phyloP scores from a whole-genome alignment of 1,140 invertebrate genomes.

The Spodoptera litura region DNA sequence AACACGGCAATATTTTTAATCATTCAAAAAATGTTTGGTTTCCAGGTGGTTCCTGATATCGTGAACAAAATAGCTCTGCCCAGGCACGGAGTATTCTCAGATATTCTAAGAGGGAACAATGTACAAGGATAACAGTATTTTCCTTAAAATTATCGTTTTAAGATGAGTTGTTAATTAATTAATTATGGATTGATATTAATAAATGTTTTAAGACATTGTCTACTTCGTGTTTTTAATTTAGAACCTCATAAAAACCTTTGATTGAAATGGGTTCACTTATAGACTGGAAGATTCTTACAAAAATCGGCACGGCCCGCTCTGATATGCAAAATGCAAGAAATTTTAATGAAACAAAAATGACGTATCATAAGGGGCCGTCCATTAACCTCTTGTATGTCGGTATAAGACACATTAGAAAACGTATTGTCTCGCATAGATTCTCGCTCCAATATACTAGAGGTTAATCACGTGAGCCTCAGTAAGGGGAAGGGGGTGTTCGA shows the following conservation, averaged over 20 bases:
- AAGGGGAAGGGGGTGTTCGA: too few relatives aligned
- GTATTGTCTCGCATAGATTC: too few relatives aligned
- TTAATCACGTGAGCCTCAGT: too few relatives aligned
- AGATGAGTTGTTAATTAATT: slow-evolving; percentile 13
- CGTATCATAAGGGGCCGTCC: too few relatives aligned
- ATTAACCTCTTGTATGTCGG: too few relatives aligned
- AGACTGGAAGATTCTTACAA: neutral
- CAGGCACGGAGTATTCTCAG: slow-evolving; percentile 65
- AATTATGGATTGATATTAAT: slow-evolving; percentile 25
- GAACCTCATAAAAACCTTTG: too few relatives aligned
- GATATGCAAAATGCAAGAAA: too few relatives aligned
- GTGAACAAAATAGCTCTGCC: slow-evolving; percentile 73
- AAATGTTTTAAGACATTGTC: neutral
- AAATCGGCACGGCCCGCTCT: neutral
- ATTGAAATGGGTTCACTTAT: neutral
- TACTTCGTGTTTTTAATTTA: neutral
- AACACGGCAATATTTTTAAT: too few relatives aligned
- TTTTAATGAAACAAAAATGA: too few relatives aligned
- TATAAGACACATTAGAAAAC: too few relatives aligned
- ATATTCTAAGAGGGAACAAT: slow-evolving; percentile 57
- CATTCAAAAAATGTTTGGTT: slow-evolving; percentile 32
- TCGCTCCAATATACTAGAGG: too few relatives aligned
- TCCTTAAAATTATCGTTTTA: neutral
- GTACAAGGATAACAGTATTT: slow-evolving; percentile 35
- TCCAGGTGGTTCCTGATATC: slow-evolving; percentile 75